Base-by-base conservation (phyloP, 2,888 invertebrate genomes). In the Mechanitis mazaeus region DNA sequence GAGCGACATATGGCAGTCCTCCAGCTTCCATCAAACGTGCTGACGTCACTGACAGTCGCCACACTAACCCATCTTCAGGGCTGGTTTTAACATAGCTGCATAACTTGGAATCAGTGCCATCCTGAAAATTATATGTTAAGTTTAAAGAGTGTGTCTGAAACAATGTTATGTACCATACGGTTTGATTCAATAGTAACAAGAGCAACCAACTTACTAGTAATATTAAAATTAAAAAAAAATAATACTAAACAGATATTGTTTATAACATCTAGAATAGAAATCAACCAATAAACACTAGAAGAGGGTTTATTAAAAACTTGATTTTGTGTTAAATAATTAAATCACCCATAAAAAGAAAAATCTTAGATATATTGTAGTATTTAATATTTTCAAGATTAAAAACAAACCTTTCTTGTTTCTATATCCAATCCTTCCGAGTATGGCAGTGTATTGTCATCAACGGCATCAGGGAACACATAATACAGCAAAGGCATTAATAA, bases 381-480 rank as follows among this genome's bases (percentile, higher is more conserved):
- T 35, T 35, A 35, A 5, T 35, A 35, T 35, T 35, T 35, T 42
- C 9, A 9, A 42, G 11, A 42, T 42, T 31, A 56, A 59, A 64
- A 33, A 62, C n/a, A 61, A 58, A 88, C 87, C 81, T 81, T 81
- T 71, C 87, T 83, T 61, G 88, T 88, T 77, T 90, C 91, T 53
- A 90, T 79, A 68, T 87, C 87, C 45, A 90, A 79, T 53, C 83
- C 77, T 53, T 85, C 81, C 53, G 85, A 84, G 75, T 94, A 94
- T 2, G 90, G 88, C 78, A 87, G 91, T 55, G 81, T 87, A 63
- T 91, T 81, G 64, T 93, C 91, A 61, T 93, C 92, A 69, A 95
- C 94, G 61, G 96, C 96, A 91, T 97, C 97, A 59, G 97, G 97
- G 79, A 97, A 97, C 33, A 97, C 84, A 81, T 94, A 97, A 77